Evolutionary conservation across 1,140 invertebrate genomes (phyloP).

Genomic region (Polypedilum vanderplanki): DNA sequence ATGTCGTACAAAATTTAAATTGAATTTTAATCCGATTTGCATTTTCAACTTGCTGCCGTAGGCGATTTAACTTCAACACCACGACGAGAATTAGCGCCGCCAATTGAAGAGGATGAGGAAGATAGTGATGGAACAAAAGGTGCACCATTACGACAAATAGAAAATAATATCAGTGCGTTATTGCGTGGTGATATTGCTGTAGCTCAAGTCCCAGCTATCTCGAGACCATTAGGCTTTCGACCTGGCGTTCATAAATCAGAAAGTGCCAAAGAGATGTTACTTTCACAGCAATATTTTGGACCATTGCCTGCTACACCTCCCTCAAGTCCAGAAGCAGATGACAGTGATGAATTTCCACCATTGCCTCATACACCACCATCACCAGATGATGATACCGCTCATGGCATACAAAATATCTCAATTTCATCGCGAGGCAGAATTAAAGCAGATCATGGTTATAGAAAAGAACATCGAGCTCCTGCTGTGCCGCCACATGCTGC

Average conservation of each 20-base stretch:
- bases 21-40: neutral
- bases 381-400: slow-evolving; percentile 35
- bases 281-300: slow-evolving; percentile 45
- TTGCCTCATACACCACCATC: slow-evolving; percentile 59
- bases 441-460: slow-evolving; percentile 36
- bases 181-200: slow-evolving; percentile 47
- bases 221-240: slow-evolving; percentile 41
- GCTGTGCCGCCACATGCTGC: slow-evolving; percentile 60
- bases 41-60: neutral
- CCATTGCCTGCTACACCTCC: slow-evolving; percentile 43
- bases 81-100: slow-evolving; percentile 47
- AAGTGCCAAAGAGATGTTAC: slow-evolving; percentile 58
- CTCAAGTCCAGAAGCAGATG: slow-evolving; percentile 41
- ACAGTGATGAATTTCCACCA: slow-evolving; percentile 61
- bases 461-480: slow-evolving; percentile 49
- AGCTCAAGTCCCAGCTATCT: slow-evolving; percentile 35
- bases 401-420: slow-evolving; percentile 39
- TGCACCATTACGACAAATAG: slow-evolving; percentile 54
- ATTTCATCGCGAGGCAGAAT: slow-evolving; percentile 37
- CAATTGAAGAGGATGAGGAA: slow-evolving; percentile 57
- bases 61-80: slow-evolving; percentile 38
- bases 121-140: slow-evolving; percentile 46
- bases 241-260: slow-evolving; percentile 59
- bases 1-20: no score
- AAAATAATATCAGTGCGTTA: slow-evolving; percentile 58